Evolutionary conservation across 2,113 vertebrate species (phyloP), one percentile per base, ranked within the genome.

Genomic region (Trinectes maculatus): DNA sequence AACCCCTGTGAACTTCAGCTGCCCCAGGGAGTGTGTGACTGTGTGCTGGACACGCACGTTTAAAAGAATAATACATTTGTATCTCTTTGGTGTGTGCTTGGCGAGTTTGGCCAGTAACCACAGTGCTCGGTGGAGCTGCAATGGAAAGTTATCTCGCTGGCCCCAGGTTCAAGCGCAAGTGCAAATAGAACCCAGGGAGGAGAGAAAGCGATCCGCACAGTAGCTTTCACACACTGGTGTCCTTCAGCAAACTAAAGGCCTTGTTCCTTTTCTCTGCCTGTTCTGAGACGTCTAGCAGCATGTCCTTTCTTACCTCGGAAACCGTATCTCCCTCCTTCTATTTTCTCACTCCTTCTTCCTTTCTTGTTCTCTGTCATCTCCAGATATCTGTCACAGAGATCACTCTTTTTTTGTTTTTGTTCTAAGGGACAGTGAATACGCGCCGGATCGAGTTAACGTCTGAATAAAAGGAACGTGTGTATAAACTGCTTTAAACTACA

Each of bases 91-190:
- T 46, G 40, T 61, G 56, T 54, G 44, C 37, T 15, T 51, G 61
- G 52, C 29, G 52, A 52, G 48, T 57, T 61, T 61, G 43, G 46
- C 48, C 71, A 70, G 19, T 46, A 77, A 78, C 74, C 55, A 24
- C 77, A 64, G 52, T 39, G 55, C 42, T 77, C 48, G 43, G 48
- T 70, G 11, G 28, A 15, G 60, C 79, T 69, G 58, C 61, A 47
- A 47, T 63, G 29, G 62, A 61, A 42, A 82, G 59, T 71, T 84
- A 74, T 84, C 75, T 70, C 1, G 37, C 52, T 56, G 68, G 66
- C 71, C 86, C 11, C 15, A 40, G 62, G 84, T 70, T 84, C 79
- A 74, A 69, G 78, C 75, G 59, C 72, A 62, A 82, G 74, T 37
- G 74, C 82, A 84, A 85, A 83, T 58, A 85, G 21, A 66, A 48